Evolutionary conservation across 2,113 vertebrate genomes (phyloP).

Genomic region (Nesospiza acunhae): DNA sequence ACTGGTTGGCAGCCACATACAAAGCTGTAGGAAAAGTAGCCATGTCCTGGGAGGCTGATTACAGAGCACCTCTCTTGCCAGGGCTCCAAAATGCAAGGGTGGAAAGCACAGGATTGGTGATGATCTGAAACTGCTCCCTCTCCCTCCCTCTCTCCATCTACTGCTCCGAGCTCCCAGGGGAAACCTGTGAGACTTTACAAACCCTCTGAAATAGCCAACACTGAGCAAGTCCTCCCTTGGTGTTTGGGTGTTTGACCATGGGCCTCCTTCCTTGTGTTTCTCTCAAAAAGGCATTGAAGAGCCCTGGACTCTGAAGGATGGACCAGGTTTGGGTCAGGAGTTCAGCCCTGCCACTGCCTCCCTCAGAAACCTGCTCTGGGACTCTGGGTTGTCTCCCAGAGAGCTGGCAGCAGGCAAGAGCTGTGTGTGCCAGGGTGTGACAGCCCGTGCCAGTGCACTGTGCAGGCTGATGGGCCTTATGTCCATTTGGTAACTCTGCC

Average conservation of each 20-base stretch:
- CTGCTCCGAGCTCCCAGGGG: background rate
- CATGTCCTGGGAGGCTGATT: background rate
- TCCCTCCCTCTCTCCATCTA: background rate
- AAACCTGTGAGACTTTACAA: background rate
- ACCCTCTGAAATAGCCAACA: background rate
- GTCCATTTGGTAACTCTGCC: background rate
- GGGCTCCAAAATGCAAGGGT: background rate
- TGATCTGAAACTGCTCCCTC: background rate
- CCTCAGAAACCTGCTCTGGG: background rate
- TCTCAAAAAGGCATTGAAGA: background rate
- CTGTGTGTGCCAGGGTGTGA: fast-evolving
- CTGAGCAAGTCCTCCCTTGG: background rate
- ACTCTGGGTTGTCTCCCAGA: background rate
- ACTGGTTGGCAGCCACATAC: background rate
- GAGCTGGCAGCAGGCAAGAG: background rate
- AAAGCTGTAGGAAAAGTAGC: background rate
- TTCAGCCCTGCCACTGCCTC: background rate
- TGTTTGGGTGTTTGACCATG: fast-evolving
- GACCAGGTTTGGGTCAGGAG: background rate
- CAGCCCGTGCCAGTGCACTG: fast-evolving
- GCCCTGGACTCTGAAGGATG: fast-evolving
- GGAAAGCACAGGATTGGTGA: background rate
- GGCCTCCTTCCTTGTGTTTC: background rate
- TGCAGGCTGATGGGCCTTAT: background rate
- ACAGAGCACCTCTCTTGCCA: background rate